Percentiles rank a stretch among this genome's conserved stretches.
These are phyloP conservation scores for Acanthopleura granulata DNA, from an alignment of 2,888 invertebrate genomes.

Conservation along the genomic window DNA sequence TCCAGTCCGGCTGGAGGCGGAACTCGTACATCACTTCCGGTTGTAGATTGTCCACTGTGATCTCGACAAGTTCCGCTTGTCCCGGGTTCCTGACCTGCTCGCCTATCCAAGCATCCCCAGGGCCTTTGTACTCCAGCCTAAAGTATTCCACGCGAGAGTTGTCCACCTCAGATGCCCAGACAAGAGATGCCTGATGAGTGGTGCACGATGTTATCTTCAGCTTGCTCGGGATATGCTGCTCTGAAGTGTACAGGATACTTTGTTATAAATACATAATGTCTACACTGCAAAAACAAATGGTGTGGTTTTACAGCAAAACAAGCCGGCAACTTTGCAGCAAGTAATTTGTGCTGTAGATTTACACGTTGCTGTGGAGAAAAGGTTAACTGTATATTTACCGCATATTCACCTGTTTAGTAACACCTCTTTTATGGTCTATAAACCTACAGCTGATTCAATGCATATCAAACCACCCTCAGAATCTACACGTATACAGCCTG, in stretches of 20 bases:
- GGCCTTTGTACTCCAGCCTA: background rate
- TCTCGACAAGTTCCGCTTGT: background rate
- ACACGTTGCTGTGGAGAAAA: too few relatives aligned
- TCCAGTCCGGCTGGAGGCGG: background rate
- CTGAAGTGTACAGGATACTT: background rate
- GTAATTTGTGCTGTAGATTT: too few relatives aligned
- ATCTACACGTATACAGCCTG: too few relatives aligned
- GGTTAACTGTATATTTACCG: too few relatives aligned
- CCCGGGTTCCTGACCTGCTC: background rate
- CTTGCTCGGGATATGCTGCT: background rate
- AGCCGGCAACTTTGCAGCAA: too few relatives aligned
- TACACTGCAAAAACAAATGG: too few relatives aligned
- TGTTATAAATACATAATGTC: too few relatives aligned
- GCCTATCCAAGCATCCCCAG: background rate
- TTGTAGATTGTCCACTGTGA: background rate
- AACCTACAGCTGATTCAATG: too few relatives aligned
- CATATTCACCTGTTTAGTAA: too few relatives aligned
- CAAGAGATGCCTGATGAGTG: background rate
- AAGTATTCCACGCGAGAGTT: background rate
- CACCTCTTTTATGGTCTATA: too few relatives aligned
- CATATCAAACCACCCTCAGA: too few relatives aligned
- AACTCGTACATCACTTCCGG: background rate
- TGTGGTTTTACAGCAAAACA: too few relatives aligned
- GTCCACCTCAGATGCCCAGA: background rate
- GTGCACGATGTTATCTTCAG: background rate